These are phyloP conservation scores for Gymnogyps californianus DNA, from an alignment of 2,113 vertebrate species.

Conservation along the genomic window DNA sequence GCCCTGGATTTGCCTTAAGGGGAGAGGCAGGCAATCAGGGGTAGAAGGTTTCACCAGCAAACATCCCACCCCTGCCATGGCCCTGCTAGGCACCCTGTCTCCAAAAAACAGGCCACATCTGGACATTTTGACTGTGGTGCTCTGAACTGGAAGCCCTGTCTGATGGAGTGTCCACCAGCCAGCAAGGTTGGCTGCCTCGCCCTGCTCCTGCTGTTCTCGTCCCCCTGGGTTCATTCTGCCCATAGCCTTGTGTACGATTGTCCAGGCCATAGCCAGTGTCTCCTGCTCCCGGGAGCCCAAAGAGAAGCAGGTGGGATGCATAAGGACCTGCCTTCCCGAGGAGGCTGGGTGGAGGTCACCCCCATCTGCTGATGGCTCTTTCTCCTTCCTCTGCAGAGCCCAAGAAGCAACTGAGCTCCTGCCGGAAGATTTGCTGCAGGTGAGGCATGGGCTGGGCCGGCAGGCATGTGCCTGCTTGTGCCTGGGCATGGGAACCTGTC, in stretches of 20 bases:
- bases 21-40: fast-evolving
- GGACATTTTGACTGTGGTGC: neutral
- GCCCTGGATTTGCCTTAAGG: neutral
- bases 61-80: neutral
- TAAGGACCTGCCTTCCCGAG: neutral
- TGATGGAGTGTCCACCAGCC: neutral
- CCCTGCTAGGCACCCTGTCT: neutral
- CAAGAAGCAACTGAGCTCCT: constrained; percentile 91
- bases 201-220: neutral
- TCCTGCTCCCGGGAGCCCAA: neutral
- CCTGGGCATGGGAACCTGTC: neutral
- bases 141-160: neutral
- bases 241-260: neutral
- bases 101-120: neutral
- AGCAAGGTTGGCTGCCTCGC: neutral
- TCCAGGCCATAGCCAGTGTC: neutral
- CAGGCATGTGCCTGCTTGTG: constrained; percentile 40
- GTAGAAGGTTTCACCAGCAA: neutral
- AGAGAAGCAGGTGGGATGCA: neutral
- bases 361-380: neutral
- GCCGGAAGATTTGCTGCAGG: constrained; percentile 87
- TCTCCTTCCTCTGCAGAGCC: constrained; percentile 69
- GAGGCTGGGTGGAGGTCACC: neutral
- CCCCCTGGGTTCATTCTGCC: neutral
- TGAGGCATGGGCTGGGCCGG: constrained; percentile 46